Conservation (phyloP, 2,888 invertebrate genomes). For the Cephonodes hylas region DNA sequence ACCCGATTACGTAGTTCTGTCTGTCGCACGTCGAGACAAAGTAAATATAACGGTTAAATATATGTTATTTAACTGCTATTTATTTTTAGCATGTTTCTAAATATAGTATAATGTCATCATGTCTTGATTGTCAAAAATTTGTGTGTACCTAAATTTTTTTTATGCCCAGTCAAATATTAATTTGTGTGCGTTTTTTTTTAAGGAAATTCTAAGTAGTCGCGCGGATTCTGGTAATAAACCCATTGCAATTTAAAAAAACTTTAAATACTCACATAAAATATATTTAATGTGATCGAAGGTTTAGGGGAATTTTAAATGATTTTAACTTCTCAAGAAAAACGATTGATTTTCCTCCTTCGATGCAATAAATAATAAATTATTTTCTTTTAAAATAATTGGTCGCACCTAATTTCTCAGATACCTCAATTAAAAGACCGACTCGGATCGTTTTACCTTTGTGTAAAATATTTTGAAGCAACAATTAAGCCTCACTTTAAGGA, state of each 20-base stretch:
- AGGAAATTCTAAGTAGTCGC: too few relatives aligned
- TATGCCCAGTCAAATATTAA: too few relatives aligned
- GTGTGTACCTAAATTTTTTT: too few relatives aligned
- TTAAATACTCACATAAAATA: too few relatives aligned
- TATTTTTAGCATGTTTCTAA: background rate
- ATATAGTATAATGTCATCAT: background rate
- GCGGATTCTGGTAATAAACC: too few relatives aligned
- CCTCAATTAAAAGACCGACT: background rate
- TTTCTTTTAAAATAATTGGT: background rate
- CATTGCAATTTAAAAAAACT: too few relatives aligned
- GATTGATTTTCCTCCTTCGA: too few relatives aligned
- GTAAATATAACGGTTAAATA: background rate
- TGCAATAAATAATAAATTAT: too few relatives aligned
- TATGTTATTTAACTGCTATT: background rate
- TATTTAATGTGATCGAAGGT: too few relatives aligned
- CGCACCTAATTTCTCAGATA: background rate
- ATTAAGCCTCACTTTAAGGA: background rate
- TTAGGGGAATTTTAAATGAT: too few relatives aligned
- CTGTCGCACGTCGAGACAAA: background rate
- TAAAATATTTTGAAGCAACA: background rate
- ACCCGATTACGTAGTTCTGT: background rate
- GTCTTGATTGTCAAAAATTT: background rate
- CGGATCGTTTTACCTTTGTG: background rate
- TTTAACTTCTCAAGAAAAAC: too few relatives aligned
- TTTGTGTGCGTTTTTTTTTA: too few relatives aligned